A percentile compares a stretch with the other conserved stretches of the same genome.
Evolutionary conservation across 2,888 invertebrate species (phyloP).

Genomic region (Balanococcus diminutus): DNA sequence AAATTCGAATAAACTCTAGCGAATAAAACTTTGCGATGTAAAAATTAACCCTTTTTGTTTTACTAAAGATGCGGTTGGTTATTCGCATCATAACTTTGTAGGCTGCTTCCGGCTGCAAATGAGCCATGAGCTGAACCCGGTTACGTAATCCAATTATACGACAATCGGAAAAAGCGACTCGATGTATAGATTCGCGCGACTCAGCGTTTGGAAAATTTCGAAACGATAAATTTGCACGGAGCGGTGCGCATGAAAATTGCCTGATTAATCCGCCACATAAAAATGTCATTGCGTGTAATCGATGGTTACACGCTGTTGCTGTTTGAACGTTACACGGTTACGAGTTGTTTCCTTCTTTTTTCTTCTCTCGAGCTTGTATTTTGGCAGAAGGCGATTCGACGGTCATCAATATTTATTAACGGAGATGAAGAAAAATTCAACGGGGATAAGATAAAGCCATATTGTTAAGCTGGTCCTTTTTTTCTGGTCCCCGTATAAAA

Average conservation of each 20-base stretch:
- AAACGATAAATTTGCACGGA: neutral
- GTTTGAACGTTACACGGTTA: neutral
- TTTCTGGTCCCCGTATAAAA: neutral
- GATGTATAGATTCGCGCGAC: too few relatives aligned
- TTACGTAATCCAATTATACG: conserved; percentile 12
- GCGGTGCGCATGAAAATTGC: neutral
- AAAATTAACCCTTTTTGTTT: neutral
- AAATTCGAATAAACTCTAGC: neutral
- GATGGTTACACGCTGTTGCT: conserved; percentile 23
- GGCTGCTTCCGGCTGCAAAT: conserved; percentile 5
- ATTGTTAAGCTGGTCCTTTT: neutral
- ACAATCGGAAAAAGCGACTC: neutral
- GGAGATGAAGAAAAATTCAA: neutral
- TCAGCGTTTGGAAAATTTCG: conserved; percentile 14
- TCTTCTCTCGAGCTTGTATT: neutral
- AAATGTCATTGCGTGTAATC: conserved; percentile 16
- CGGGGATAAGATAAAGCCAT: neutral
- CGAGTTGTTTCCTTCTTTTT: neutral
- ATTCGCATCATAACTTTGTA: neutral
- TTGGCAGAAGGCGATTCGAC: neutral
- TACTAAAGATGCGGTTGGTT: neutral
- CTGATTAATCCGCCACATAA: conserved; percentile 31
- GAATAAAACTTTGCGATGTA: neutral
- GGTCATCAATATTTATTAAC: conserved; percentile 27
- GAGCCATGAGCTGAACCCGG: neutral